Evolutionary conservation across 2,888 invertebrate genomes (phyloP).

Genomic region (Omphaloscelis lunosa): DNA sequence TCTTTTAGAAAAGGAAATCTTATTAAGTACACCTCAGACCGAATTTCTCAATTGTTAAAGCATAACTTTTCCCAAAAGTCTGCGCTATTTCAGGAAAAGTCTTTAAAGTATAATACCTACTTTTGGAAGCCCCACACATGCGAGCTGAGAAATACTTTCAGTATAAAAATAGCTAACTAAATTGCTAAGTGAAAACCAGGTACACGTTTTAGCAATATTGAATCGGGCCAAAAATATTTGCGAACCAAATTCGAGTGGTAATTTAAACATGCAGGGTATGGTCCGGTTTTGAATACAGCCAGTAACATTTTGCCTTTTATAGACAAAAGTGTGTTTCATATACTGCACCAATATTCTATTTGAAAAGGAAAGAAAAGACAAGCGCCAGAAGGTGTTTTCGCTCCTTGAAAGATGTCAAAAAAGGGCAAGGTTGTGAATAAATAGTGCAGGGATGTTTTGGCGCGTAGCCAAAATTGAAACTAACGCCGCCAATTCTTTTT

Average conservation of each 20-base stretch:
- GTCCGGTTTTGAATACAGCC: slow-evolving; percentile 17
- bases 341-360: background rate
- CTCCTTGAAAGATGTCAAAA: background rate
- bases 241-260: slow-evolving; percentile 51
- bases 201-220: slow-evolving; percentile 42
- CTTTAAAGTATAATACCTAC: background rate
- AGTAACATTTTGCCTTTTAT: slow-evolving; percentile 12
- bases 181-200: slow-evolving; percentile 53
- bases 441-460: too few relatives aligned
- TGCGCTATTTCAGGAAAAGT: background rate
- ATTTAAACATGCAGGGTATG: slow-evolving; percentile 32
- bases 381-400: background rate
- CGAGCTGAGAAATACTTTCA: slow-evolving; percentile 31
- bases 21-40: background rate
- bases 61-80: slow-evolving; percentile 1
- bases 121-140: background rate
- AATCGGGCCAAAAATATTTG: slow-evolving; percentile 50
- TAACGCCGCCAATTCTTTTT: too few relatives aligned
- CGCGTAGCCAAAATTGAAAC: too few relatives aligned
- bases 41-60: slow-evolving; percentile 4
- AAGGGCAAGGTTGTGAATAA: too few relatives aligned
- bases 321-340: too few relatives aligned
- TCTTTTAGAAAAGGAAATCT: background rate
- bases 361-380: background rate
- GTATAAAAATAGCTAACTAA: slow-evolving; percentile 30